Conservation (phyloP, 2,113 vertebrate species). For the Poecilia latipinna region DNA sequence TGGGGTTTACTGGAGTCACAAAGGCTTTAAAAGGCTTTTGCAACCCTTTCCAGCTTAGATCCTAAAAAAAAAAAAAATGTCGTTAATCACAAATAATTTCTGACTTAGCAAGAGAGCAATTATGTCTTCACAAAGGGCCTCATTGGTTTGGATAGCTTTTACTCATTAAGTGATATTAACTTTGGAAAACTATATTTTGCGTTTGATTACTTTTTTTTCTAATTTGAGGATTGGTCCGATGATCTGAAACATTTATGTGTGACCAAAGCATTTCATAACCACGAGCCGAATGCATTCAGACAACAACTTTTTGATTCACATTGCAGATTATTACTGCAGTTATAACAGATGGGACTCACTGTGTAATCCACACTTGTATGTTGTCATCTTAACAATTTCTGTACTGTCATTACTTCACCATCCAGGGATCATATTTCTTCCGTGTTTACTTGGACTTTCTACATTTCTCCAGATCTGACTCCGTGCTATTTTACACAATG, state of each 20-base stretch:
- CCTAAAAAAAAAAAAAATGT: too few species aligned
- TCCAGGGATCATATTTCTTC: conserved; percentile 16
- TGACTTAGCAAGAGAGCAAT: too few species aligned
- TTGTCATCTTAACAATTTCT: conserved; percentile 18
- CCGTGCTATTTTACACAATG: conserved; percentile 13
- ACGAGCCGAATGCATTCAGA: background rate
- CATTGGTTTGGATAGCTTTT: too few species aligned
- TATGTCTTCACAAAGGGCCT: too few species aligned
- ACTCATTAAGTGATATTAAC: too few species aligned
- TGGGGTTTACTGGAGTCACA: background rate
- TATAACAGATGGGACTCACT: conserved; percentile 2
- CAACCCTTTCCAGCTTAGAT: background rate
- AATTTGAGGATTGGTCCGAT: too few species aligned
- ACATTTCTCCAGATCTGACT: background rate
- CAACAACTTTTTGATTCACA: too few species aligned
- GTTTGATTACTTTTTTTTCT: too few species aligned
- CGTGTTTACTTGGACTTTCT: conserved; percentile 17
- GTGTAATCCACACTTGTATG: background rate
- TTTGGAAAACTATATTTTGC: too few species aligned
- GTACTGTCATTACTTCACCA: conserved; percentile 1
- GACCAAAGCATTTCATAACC: background rate
- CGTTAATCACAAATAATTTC: too few species aligned
- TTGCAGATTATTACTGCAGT: too few species aligned
- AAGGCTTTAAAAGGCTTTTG: background rate
- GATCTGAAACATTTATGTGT: too few species aligned